Base-by-base conservation (phyloP, 2,797 vertebrate genomes). In the Acanthornis magna region DNA sequence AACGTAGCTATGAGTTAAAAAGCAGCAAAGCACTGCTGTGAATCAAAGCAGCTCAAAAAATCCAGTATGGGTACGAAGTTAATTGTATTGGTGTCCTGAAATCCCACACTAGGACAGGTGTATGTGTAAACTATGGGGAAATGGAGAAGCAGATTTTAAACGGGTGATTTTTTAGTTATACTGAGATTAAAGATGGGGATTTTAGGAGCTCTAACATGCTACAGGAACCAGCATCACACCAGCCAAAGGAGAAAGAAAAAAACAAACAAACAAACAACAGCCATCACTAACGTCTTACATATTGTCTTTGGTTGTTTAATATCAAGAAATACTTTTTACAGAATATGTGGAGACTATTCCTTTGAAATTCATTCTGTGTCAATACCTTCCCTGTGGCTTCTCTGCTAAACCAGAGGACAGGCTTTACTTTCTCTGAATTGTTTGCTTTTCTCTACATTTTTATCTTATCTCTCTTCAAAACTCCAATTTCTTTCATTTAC, bases 261-360 rank as follows among this genome's bases (percentile, higher is more conserved):
- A 29, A 2, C 47, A 78, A 61, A 65, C 40, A 76, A 84, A 94
- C 78, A 96, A 76, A 95, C 85, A 87, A 92, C 86, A 89, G 76
- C 70, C 76, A 93, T 88, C 80, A 79, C 90, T 94, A 95, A 72
- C 55, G 11, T 93, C 91, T 94, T 91, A 62, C 54, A 5, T 93
- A 95, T 88, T 72, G 88, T 95, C 91, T 96, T 96, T 96, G 96
- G 96, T 95, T 93, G 85, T 96, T 96, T 96, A 96, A 96, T 96
- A 93, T 88, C 91, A 96, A 95, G 91, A 96, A 95, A 95, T 90
- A 93, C 62, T 96, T 95, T 91, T 80, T 96, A 95, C 95, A 96
- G 88, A 93, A 58, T 90, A 90, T 20, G 88, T 84, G 83, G 82
- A 91, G 90, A 90, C 88, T 96, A 79, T 42, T 89, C 76, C 58